Evolutionary conservation across 2,797 vertebrate genomes (phyloP).

Genomic region (Cirrhinus molitorella): DNA sequence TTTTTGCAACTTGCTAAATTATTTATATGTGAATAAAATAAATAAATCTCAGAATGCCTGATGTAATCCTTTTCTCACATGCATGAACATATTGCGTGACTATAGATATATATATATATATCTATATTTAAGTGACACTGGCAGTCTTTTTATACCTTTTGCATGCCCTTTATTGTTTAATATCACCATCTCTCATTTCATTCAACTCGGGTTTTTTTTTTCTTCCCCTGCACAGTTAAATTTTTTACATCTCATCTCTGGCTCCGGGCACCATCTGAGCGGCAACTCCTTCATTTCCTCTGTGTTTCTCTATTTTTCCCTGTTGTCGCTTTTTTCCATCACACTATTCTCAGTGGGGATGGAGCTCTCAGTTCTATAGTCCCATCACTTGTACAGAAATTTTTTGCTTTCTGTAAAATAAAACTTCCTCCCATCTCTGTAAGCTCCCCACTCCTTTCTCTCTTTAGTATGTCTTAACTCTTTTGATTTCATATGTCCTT

Average conservation of each 20-base stretch:
- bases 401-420: constrained; percentile 92
- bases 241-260: constrained; percentile 83
- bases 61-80: not conserved
- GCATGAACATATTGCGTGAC: not conserved
- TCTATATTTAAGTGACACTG: not conserved
- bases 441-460: constrained; percentile 66
- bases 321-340: constrained; percentile 72
- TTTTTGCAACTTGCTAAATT: not conserved
- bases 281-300: constrained; percentile 78
- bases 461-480: constrained; percentile 67
- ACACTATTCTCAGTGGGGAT: constrained; percentile 66
- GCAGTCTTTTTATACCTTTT: constrained; percentile 53
- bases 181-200: constrained; percentile 45
- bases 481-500: constrained; percentile 67
- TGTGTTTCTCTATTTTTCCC: constrained; percentile 77
- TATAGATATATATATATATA: not conserved
- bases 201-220: constrained; percentile 41
- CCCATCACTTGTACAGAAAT: constrained; percentile 84
- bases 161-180: constrained; percentile 46
- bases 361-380: constrained; percentile 66
- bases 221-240: constrained; percentile 87
- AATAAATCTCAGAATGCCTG: not conserved
- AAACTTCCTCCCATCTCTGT: constrained; percentile 81
- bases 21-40: not conserved
- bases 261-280: constrained; percentile 82